Conservation (phyloP, 2,797 vertebrate genomes). For the Erpetoichthys calabaricus region DNA sequence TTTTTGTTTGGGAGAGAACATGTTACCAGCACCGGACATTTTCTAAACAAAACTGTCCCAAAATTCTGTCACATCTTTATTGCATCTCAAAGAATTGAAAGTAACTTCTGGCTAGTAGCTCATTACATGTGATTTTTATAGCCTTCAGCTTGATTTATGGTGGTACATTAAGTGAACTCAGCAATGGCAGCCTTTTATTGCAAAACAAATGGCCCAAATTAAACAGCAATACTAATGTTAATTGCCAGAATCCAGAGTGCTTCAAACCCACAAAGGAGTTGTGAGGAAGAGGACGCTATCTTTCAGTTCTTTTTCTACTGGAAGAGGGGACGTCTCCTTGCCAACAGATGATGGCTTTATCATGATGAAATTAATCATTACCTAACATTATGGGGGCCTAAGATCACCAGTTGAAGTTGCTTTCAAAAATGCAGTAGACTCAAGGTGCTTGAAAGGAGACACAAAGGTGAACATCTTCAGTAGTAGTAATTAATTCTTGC, state of each 20-base stretch:
- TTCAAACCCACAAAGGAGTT: neutral
- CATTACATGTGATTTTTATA: slow-evolving; percentile 20
- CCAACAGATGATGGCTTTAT: slow-evolving; percentile 1
- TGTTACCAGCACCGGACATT: neutral
- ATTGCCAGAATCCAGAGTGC: neutral
- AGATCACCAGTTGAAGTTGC: neutral
- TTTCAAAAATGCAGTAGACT: slow-evolving; percentile 25
- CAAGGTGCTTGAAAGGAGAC: slow-evolving; percentile 37
- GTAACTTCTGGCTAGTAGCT: slow-evolving; percentile 14
- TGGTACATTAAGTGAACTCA: slow-evolving; percentile 25
- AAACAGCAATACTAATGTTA: slow-evolving; percentile 12
- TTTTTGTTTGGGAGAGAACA: no score
- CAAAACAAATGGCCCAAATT: slow-evolving; percentile 34
- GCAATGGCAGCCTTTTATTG: slow-evolving; percentile 22
- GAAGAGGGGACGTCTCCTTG: neutral
- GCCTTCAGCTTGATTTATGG: slow-evolving; percentile 31
- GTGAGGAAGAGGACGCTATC: neutral
- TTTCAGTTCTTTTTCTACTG: neutral
- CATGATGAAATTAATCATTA: slow-evolving; percentile 4
- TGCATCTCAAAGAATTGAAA: slow-evolving; percentile 6
- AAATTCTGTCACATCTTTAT: neutral
- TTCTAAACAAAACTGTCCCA: neutral
- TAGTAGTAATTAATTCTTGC: slow-evolving; percentile 58
- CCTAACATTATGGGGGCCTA: neutral
- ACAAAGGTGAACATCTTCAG: slow-evolving; percentile 49